These are phyloP conservation scores for Oncorhynchus gorbuscha DNA, from an alignment of 2,113 vertebrate species.

Conservation along the genomic window DNA sequence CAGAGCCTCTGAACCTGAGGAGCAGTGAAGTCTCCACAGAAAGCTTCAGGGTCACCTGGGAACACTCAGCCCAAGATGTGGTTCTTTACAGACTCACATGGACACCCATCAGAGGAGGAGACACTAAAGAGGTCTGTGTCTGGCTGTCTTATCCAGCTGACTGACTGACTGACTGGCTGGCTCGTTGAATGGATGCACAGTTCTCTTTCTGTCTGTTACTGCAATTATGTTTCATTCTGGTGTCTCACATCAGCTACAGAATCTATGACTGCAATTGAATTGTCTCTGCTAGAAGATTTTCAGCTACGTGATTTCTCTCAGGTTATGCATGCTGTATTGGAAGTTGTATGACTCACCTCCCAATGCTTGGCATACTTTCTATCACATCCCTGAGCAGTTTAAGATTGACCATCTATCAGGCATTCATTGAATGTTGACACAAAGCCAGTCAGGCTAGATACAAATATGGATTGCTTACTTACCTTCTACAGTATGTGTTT, in stretches of 20 bases:
- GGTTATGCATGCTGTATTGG: not conserved
- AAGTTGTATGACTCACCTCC: too few relatives aligned
- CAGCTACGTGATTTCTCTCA: not conserved
- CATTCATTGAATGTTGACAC: too few relatives aligned
- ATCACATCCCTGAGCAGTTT: too few relatives aligned
- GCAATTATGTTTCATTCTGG: too few relatives aligned
- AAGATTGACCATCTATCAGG: too few relatives aligned
- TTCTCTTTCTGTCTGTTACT: not conserved
- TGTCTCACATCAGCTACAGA: not conserved
- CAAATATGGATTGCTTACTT: too few relatives aligned
- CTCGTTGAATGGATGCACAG: not conserved
- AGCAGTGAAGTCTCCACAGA: constrained; percentile 79
- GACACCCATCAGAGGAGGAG: constrained; percentile 79
- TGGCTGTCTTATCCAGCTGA: not conserved
- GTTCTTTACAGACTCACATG: constrained; percentile 85
- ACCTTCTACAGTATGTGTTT: too few relatives aligned
- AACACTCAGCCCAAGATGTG: constrained; percentile 79
- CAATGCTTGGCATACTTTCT: too few relatives aligned
- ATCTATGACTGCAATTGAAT: not conserved
- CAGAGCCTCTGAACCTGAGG: constrained; percentile 77
- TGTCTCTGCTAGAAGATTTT: not conserved
- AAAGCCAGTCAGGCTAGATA: too few relatives aligned
- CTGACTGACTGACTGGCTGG: not conserved
- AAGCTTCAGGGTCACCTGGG: constrained; percentile 87
- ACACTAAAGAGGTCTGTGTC: constrained; percentile 77